phyloP scores from a whole-genome alignment of 37 sponge, comb jelly and placozoan species.

The Oopsacas minuta region DNA sequence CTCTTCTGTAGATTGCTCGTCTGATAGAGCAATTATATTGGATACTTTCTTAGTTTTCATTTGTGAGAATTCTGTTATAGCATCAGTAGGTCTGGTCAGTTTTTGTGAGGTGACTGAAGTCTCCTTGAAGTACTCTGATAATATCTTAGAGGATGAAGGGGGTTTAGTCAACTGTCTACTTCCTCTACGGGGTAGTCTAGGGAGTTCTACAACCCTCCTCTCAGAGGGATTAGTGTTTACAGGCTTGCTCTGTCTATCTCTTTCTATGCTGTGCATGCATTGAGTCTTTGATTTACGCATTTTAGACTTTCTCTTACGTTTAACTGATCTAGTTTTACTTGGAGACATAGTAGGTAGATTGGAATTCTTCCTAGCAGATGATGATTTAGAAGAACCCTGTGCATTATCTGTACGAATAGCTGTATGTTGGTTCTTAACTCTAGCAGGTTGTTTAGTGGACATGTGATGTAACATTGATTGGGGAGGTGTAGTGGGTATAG shows the following conservation, averaged over 20 bases:
- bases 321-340: neutral
- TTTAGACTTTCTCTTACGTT: neutral
- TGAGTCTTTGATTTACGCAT: constrained; percentile 6
- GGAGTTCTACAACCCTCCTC: neutral
- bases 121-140: neutral
- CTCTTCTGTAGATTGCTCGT: neutral
- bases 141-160: neutral
- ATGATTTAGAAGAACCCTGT: neutral
- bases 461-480: neutral
- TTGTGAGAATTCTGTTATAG: neutral
- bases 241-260: constrained; percentile 15
- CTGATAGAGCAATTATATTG: neutral
- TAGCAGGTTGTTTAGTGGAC: neutral
- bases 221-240: neutral
- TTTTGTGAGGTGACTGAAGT: neutral
- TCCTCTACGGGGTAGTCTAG: neutral
- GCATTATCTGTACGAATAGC: neutral
- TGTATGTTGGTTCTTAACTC: neutral
- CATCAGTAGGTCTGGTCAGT: neutral
- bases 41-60: neutral
- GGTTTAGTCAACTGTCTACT: neutral
- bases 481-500: neutral
- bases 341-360: neutral
- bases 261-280: neutral
- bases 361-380: neutral